These are phyloP conservation scores for Habropoda laboriosa DNA, from an alignment of 1,140 invertebrate genomes.

Conservation along the genomic window DNA sequence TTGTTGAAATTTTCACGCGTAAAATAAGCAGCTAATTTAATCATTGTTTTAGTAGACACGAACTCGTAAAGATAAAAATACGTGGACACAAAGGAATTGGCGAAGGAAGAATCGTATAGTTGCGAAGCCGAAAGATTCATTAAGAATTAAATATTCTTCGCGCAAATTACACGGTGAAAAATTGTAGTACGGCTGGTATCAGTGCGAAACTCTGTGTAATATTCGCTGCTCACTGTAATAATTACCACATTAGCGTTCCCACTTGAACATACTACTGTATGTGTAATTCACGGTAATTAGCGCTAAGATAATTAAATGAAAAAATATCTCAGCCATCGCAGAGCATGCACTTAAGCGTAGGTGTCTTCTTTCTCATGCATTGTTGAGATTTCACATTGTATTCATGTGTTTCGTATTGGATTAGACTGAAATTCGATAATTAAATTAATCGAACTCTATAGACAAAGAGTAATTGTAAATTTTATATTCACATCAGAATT, in stretches of 20 bases:
- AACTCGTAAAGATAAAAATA: not conserved
- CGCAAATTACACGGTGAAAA: not conserved
- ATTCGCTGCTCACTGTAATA: not conserved
- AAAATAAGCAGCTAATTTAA: not conserved
- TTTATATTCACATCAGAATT: not conserved
- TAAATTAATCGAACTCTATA: not conserved
- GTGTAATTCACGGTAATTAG: constrained; percentile 29
- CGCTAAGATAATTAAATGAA: constrained; percentile 45
- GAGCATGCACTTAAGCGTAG: not conserved
- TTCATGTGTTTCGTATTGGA: not conserved
- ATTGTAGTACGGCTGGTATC: not conserved
- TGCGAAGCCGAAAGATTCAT: not conserved
- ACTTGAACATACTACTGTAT: not conserved
- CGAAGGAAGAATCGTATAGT: not conserved
- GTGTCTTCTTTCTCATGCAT: not conserved
- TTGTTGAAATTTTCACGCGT: not conserved
- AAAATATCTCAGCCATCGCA: constrained; percentile 2
- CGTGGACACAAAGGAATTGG: not conserved
- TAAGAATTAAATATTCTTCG: not conserved
- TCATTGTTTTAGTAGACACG: not conserved
- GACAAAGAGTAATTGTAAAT: not conserved
- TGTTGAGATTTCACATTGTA: not conserved
- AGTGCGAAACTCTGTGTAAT: not conserved
- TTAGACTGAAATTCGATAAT: not conserved
- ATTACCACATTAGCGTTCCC: constrained; percentile 10